Evolutionary conservation across 1,140 invertebrate species (phyloP).

Genomic region (Diachasma alloeum): DNA sequence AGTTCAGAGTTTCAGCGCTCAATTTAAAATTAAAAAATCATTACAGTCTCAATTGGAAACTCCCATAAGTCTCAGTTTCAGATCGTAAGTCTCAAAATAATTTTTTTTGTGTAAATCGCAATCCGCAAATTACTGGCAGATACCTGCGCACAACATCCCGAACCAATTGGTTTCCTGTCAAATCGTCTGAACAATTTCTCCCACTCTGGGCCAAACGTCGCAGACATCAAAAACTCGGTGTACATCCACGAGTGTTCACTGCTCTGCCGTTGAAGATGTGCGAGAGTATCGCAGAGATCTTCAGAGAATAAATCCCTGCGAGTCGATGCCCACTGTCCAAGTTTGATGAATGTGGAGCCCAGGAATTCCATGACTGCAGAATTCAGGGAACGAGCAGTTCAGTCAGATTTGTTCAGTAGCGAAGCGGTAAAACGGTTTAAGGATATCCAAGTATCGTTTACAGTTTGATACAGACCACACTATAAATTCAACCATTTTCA

Average conservation of each 20-base stretch:
- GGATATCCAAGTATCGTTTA: no score
- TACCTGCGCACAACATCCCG: constrained; percentile 68
- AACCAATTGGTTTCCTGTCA: constrained; percentile 61
- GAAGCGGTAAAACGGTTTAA: no score
- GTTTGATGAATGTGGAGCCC: constrained; percentile 66
- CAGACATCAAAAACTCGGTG: constrained; percentile 47
- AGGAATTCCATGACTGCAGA: constrained; percentile 54
- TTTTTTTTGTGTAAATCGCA: no score
- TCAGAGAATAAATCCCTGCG: constrained; percentile 61
- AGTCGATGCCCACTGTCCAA: constrained; percentile 67
- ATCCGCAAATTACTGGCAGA: no score
- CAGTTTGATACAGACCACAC: no score
- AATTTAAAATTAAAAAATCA: no score
- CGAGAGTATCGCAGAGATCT: constrained; percentile 59
- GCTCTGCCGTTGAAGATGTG: constrained; percentile 56
- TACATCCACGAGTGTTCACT: constrained; percentile 58
- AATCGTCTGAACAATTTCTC: constrained; percentile 56
- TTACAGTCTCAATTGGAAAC: no score
- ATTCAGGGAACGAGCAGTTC: background rate
- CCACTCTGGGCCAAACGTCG: constrained; percentile 54
- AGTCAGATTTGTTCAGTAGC: no score
- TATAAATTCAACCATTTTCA: no score
- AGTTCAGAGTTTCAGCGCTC: no score
- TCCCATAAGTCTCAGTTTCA: no score
- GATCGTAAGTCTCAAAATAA: no score